phyloP scores from a whole-genome alignment of 2,113 vertebrate species.

The Protobothrops mucrosquamatus region DNA sequence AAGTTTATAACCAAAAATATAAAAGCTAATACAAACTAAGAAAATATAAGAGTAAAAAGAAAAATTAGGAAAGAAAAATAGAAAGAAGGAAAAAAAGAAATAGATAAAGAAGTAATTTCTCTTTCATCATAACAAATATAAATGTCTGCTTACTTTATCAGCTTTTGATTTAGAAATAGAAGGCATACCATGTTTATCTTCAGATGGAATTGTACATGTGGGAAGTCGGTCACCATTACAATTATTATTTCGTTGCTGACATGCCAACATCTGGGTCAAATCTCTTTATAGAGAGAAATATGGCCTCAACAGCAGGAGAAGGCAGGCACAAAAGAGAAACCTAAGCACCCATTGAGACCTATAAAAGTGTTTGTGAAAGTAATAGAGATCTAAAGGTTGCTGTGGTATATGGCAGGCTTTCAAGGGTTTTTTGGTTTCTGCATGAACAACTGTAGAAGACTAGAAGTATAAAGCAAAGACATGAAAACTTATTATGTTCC shows the following conservation, averaged over 20 bases:
- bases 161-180: slow-evolving; percentile 62
- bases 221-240: neutral
- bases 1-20: neutral
- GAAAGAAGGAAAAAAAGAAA: neutral
- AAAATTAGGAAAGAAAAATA: neutral
- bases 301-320: neutral
- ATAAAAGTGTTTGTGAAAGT: neutral
- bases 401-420: neutral
- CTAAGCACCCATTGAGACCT: neutral
- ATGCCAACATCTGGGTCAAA: slow-evolving; percentile 32
- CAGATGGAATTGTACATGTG: slow-evolving; percentile 39
- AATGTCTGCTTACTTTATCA: slow-evolving; percentile 67
- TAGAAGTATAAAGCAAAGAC: slow-evolving; percentile 20
- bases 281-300: slow-evolving; percentile 15
- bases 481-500: slow-evolving; percentile 18
- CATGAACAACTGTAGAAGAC: neutral
- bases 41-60: neutral
- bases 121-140: neutral
- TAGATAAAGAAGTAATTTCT: neutral
- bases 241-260: neutral
- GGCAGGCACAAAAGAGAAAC: fast-evolving
- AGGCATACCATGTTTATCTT: slow-evolving; percentile 54
- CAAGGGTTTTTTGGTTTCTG: neutral
- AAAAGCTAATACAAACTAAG: neutral
- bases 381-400: neutral